Conservation (phyloP, 2,888 invertebrate genomes). For the Norana najaformis region DNA sequence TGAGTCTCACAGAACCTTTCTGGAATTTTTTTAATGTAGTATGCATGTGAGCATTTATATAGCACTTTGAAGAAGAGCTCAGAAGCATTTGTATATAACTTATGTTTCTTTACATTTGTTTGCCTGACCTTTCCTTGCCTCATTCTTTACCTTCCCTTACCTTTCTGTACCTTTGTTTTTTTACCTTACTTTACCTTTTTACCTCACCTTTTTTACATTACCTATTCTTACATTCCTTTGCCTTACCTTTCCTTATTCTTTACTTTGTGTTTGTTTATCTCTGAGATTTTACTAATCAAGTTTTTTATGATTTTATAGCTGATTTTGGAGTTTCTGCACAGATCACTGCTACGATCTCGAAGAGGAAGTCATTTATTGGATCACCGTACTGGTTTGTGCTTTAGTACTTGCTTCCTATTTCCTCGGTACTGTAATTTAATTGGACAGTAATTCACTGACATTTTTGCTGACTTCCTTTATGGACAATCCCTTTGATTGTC, state of each 20-base stretch:
- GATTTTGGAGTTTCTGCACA: constrained; percentile 99
- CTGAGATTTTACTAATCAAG: neutral
- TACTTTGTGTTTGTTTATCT: neutral
- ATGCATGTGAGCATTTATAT: neutral
- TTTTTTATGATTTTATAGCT: constrained; percentile 66
- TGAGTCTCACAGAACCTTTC: constrained; percentile 46
- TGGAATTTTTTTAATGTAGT: neutral
- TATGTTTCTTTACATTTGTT: neutral
- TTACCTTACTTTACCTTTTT: neutral
- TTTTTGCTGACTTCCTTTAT: too few species aligned
- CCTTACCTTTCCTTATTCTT: neutral
- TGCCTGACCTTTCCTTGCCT: too few species aligned
- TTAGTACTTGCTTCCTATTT: neutral
- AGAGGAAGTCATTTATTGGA: constrained; percentile 93
- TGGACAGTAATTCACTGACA: too few species aligned
- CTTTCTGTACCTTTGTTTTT: neutral
- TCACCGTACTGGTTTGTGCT: constrained; percentile 85
- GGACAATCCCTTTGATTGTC: too few species aligned
- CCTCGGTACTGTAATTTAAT: too few species aligned
- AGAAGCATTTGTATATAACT: neutral
- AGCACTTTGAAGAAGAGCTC: neutral
- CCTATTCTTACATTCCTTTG: neutral
- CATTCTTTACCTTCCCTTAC: too few species aligned
- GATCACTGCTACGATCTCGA: constrained; percentile 97
- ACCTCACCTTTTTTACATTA: neutral